These are phyloP conservation scores for Capitulum mitella DNA, from an alignment of 2,888 invertebrate species.

Conservation along the genomic window DNA sequence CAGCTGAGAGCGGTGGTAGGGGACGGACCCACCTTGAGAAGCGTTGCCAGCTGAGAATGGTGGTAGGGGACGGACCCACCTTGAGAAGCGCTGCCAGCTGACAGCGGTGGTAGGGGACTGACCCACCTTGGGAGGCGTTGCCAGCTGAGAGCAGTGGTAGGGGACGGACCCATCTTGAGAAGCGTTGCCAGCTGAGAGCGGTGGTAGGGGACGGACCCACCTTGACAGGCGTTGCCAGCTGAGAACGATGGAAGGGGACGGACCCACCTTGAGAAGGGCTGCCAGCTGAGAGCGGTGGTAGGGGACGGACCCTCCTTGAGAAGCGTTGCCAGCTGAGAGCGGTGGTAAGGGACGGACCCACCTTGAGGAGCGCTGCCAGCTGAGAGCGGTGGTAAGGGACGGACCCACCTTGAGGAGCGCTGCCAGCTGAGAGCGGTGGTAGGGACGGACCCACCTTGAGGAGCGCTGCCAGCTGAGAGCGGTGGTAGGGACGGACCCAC, in stretches of 20 bases:
- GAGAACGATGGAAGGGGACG: background rate
- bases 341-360: constrained; percentile 35
- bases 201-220: background rate
- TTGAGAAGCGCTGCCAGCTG: background rate
- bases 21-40: too few species aligned
- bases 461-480: too few species aligned
- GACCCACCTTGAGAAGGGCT: constrained; percentile 35
- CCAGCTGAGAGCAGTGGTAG: too few species aligned
- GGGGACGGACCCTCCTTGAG: constrained; percentile 33
- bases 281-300: background rate
- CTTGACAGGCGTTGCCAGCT: too few species aligned
- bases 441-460: constrained; percentile 34
- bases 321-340: constrained; percentile 36
- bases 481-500: too few species aligned
- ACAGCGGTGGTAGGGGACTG: background rate
- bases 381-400: constrained; percentile 36
- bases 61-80: too few species aligned
- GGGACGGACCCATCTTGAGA: constrained; percentile 33
- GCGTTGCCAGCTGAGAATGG: too few species aligned
- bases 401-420: constrained; percentile 36
- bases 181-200: constrained; percentile 21
- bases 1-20: too few species aligned
- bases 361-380: constrained; percentile 37
- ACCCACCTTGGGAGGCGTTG: too few species aligned
- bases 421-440: constrained; percentile 36